phyloP scores from a whole-genome alignment of 1,140 invertebrate species.

The Lepidurus couesii region DNA sequence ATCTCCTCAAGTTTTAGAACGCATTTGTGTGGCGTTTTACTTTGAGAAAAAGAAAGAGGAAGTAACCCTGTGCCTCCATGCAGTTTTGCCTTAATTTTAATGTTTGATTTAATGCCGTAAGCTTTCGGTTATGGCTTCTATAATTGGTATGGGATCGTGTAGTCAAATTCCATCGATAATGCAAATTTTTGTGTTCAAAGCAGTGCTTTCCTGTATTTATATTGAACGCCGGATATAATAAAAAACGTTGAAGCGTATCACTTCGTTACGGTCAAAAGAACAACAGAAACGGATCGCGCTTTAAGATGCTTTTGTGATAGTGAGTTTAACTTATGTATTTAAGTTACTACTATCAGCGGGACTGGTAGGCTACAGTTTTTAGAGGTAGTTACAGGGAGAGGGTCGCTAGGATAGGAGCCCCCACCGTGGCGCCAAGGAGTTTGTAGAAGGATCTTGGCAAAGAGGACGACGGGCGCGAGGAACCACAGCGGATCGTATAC shows the following conservation, averaged over 20 bases:
- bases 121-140: not conserved
- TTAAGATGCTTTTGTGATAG: too few relatives aligned
- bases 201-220: too few relatives aligned
- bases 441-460: constrained; percentile 31
- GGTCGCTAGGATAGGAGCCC: not conserved
- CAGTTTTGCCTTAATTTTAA: not conserved
- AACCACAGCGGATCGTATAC: constrained; percentile 33
- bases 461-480: not conserved
- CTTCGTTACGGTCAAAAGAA: too few relatives aligned
- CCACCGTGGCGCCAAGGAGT: constrained; percentile 36
- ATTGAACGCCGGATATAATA: too few relatives aligned
- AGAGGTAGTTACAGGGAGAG: too few relatives aligned
- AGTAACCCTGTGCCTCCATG: not conserved
- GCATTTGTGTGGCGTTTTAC: not conserved
- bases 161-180: not conserved
- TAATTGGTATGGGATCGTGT: not conserved
- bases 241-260: too few relatives aligned
- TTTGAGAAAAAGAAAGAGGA: not conserved
- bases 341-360: too few relatives aligned
- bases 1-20: not conserved
- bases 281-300: too few relatives aligned
- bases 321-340: too few relatives aligned
- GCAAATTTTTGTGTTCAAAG: too few relatives aligned
- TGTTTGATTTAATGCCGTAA: not conserved
- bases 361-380: too few relatives aligned